Evolutionary conservation across 2,797 vertebrate genomes (phyloP).

Genomic region (Helarctos malayanus): DNA sequence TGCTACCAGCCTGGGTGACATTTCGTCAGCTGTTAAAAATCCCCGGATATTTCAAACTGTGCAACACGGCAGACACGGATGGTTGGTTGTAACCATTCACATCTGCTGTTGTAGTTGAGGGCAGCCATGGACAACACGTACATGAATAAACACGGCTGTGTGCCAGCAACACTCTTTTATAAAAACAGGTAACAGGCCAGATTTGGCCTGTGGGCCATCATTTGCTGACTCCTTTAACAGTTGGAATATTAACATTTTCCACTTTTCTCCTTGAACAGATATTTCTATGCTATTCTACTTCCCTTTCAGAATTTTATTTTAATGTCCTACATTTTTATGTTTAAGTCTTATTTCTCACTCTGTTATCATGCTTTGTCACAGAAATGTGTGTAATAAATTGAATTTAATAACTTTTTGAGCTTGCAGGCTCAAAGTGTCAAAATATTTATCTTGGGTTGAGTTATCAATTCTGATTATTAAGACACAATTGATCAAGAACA

Average conservation of each 20-base stretch:
- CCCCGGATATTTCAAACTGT: not conserved
- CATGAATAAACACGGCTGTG: not conserved
- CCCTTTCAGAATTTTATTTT: not conserved
- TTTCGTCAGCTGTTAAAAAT: not conserved
- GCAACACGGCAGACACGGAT: not conserved
- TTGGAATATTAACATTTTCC: not conserved
- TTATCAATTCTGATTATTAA: not conserved
- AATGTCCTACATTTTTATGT: not conserved
- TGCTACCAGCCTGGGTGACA: not conserved
- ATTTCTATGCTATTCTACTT: not conserved
- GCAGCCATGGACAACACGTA: not conserved
- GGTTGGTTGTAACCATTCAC: not conserved
- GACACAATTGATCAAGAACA: not conserved
- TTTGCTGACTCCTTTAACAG: not conserved
- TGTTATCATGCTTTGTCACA: conserved; percentile 3
- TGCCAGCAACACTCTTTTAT: not conserved
- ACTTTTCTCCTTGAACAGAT: not conserved
- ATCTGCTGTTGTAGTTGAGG: not conserved
- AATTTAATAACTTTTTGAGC: not conserved
- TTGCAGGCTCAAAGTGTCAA: not conserved
- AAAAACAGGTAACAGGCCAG: not conserved
- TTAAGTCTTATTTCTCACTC: not conserved
- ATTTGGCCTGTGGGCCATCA: not conserved
- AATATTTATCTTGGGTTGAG: not conserved
- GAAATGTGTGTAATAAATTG: not conserved